Conservation (phyloP, 2,113 vertebrate genomes). For the Psophia crepitans region DNA sequence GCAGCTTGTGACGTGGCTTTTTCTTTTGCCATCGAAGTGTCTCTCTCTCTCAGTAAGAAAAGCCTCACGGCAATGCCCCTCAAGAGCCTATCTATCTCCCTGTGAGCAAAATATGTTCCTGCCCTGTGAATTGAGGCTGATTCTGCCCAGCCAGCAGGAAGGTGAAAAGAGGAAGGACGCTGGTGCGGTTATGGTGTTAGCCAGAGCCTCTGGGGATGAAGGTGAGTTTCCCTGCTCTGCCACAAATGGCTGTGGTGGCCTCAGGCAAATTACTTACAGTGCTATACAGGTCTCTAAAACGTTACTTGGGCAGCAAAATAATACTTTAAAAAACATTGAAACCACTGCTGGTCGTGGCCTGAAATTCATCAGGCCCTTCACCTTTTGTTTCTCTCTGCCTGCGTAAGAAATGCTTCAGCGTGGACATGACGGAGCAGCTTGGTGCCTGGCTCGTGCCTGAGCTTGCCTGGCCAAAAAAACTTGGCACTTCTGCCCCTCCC, state of each 20-base stretch:
- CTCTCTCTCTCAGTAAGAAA: background rate
- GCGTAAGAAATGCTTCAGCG: background rate
- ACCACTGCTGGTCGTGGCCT: background rate
- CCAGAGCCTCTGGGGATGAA: constrained; percentile 60
- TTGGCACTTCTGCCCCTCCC: background rate
- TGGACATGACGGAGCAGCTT: background rate
- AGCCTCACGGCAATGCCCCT: background rate
- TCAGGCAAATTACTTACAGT: background rate
- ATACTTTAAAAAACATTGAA: background rate
- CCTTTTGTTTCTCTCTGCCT: background rate
- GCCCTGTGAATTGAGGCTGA: background rate
- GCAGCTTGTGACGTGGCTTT: background rate
- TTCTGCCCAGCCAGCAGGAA: constrained; percentile 11
- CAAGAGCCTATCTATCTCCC: background rate
- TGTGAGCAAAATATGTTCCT: background rate
- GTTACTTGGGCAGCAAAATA: background rate
- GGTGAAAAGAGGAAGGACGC: constrained; percentile 61
- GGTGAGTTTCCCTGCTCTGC: constrained; percentile 25
- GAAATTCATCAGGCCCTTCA: background rate
- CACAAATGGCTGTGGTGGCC: constrained; percentile 29
- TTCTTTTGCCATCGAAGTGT: background rate
- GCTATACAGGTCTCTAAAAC: background rate
- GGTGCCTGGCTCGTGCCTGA: background rate
- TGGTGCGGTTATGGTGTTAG: constrained; percentile 55
- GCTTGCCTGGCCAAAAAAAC: background rate